Base-by-base conservation (phyloP, 2,797 vertebrate genomes). In the Sebastes matsubarae region DNA sequence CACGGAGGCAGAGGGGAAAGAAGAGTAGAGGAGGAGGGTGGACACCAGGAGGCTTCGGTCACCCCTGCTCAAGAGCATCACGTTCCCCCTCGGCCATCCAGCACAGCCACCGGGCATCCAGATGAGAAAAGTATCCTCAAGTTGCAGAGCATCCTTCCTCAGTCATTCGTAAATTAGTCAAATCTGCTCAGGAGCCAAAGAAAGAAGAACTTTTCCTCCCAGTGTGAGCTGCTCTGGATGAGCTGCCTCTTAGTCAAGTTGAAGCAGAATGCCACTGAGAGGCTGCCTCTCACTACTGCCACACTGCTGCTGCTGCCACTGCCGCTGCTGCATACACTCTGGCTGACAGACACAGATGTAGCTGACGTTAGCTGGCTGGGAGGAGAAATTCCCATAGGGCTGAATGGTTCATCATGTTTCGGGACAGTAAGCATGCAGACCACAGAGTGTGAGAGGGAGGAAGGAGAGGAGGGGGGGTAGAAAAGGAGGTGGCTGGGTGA, bases 321-420 rank as follows among this genome's bases (percentile, higher is more conserved):
- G 52, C 81, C 79, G 87, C 86, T 59, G 87, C 36, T 77, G 91
- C 79, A 83, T 81, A 86, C 68, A 73, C 82, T 87, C 76, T 82
- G 84, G 70, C 89, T 93, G 92, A 93, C 92, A 94, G 92, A 93
- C 94, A 95, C 95, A 93, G 94, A 96, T 96, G 96, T 95, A 95
- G 92, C 93, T 87, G 95, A 95, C 94, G 89, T 93, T 94, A 87
- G 94, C 86, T 91, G 60, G 89, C 87, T 88, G 92, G 89, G 92
- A 92, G 93, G 88, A 90, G 89, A 89, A 93, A 96, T 96, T 96
- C 96, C 96, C 92, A 93, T 93, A 94, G 96, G 96, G 94, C 95
- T 95, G 93, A 91, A 88, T 89, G 96, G 96, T 95, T 97, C 97
- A 95, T 97, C 96, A 90, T 95, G 93, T 96, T 96, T 96, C 94